Evolutionary conservation across 2,797 vertebrate species (phyloP).

Genomic region (Cryptoprocta ferox): DNA sequence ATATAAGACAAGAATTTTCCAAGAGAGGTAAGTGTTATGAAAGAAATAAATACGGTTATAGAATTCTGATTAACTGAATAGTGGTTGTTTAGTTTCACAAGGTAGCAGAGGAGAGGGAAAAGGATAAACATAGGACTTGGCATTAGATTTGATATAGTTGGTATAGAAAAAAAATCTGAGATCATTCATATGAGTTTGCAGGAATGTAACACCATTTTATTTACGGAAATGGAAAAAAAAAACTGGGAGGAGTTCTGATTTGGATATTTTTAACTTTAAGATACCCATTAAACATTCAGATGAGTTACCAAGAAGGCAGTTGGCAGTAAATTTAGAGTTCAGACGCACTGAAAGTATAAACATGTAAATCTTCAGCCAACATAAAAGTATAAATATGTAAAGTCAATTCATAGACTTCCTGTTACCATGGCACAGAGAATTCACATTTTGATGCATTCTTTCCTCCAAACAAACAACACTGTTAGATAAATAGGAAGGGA

Average conservation of each 20-base stretch:
- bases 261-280: slow-evolving; percentile 20
- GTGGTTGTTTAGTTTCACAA: not conserved
- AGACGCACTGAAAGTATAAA: not conserved
- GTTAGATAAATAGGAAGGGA: not conserved
- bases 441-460: not conserved
- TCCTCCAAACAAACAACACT: not conserved
- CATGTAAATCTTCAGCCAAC: slow-evolving; percentile 24
- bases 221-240: not conserved
- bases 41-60: not conserved
- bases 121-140: not conserved
- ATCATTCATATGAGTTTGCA: not conserved
- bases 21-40: not conserved
- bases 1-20: not conserved
- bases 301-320: not conserved
- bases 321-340: slow-evolving; percentile 35
- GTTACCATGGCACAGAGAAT: not conserved
- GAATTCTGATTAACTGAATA: not conserved
- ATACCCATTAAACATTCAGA: slow-evolving; percentile 23
- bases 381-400: slow-evolving; percentile 48
- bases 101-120: not conserved
- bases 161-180: not conserved
- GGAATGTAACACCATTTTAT: not conserved
- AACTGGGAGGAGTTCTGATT: not conserved
- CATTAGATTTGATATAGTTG: not conserved
- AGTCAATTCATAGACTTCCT: not conserved